phyloP scores from a whole-genome alignment of 2,113 vertebrate genomes.

The Glaucomys volans region DNA sequence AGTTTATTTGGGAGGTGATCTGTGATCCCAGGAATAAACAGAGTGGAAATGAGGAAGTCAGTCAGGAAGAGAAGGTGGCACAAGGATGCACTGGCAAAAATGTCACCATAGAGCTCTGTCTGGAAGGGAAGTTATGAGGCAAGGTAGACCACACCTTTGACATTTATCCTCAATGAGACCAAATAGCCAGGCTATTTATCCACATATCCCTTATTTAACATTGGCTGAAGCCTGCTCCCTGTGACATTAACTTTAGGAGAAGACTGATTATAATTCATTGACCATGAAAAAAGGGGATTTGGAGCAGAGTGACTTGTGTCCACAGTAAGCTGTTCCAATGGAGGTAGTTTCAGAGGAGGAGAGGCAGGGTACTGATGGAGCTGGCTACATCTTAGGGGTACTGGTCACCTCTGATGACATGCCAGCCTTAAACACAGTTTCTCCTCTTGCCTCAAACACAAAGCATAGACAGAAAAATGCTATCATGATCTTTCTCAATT shows the following conservation, averaged over 20 bases:
- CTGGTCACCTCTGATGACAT: background rate
- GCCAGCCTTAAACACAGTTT: background rate
- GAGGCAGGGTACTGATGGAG: accelerated
- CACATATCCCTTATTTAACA: accelerated
- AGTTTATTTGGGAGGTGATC: background rate
- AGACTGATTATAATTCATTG: background rate
- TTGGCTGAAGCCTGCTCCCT: background rate
- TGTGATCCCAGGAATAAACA: too few relatives aligned
- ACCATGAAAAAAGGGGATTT: accelerated
- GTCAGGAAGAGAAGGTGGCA: accelerated
- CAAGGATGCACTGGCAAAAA: background rate
- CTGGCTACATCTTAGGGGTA: accelerated
- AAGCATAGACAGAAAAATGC: background rate
- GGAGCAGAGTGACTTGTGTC: background rate
- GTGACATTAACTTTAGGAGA: too few relatives aligned
- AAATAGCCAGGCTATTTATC: background rate
- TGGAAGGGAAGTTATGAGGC: background rate
- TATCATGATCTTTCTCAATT: background rate
- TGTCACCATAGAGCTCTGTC: background rate
- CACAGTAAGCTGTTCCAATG: accelerated
- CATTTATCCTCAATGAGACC: background rate
- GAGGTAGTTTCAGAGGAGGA: background rate
- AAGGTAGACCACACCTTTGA: background rate
- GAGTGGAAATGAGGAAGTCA: background rate
- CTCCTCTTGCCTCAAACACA: background rate